A percentile compares a stretch with the other conserved stretches of the same genome.
Conservation (phyloP, 1,140 invertebrate species). For the Drosophila navojoa region DNA sequence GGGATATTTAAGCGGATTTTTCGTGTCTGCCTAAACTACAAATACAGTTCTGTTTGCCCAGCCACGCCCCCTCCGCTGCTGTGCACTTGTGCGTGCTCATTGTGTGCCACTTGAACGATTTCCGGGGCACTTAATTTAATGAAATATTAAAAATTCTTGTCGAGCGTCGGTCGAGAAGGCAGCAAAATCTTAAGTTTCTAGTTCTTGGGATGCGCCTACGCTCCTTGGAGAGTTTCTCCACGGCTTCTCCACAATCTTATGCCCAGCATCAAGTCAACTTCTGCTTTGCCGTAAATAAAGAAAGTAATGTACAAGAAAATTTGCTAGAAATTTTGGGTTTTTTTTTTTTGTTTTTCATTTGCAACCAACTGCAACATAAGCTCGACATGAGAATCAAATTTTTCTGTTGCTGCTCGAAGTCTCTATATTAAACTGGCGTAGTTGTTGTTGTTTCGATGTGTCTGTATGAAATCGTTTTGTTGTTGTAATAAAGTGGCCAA, state of each 20-base stretch:
- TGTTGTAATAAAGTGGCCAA: constrained; percentile 56
- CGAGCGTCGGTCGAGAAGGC: not conserved
- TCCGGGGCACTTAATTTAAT: constrained; percentile 82
- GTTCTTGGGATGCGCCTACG: constrained; percentile 24
- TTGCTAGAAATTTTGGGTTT: constrained; percentile 23
- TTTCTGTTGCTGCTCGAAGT: constrained; percentile 20
- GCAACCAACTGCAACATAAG: constrained; percentile 50
- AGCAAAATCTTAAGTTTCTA: not conserved
- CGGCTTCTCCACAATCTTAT: no score
- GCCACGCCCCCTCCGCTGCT: constrained; percentile 15
- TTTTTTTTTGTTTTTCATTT: constrained; percentile 13
- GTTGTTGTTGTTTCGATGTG: constrained; percentile 5
- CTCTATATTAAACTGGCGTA: not conserved
- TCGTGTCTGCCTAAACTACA: constrained; percentile 48
- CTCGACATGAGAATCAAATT: constrained; percentile 69
- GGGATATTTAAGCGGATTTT: constrained; percentile 65
- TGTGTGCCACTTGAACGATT: constrained; percentile 79
- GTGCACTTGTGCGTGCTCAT: constrained; percentile 71
- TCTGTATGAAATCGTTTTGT: constrained; percentile 20
- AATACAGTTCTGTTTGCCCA: constrained; percentile 8
- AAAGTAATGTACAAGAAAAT: constrained; percentile 33
- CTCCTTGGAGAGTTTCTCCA: not conserved
- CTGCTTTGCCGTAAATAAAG: constrained; percentile 7
- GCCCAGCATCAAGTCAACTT: no score
- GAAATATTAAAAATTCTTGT: constrained; percentile 83